Percentiles rank a stretch among this genome's conserved stretches.
Conservation (phyloP, 2,113 vertebrate species). For the Pygoscelis adeliae region DNA sequence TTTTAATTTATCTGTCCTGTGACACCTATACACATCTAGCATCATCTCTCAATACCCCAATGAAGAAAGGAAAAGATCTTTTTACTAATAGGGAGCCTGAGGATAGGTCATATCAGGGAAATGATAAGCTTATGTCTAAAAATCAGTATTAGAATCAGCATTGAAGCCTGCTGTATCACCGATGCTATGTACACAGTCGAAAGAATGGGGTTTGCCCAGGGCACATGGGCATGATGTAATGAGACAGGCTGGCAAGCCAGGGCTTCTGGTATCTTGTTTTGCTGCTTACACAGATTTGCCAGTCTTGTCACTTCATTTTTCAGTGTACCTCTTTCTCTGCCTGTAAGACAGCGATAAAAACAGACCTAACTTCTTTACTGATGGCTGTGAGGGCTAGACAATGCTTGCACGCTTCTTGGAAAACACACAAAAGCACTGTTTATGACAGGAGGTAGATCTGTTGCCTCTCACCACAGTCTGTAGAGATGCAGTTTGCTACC, state of each 20-base stretch:
- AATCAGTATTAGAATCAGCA: neutral
- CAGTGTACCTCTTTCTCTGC: neutral
- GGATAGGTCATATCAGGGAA: neutral
- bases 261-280: neutral
- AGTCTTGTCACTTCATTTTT: neutral
- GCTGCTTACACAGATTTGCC: neutral
- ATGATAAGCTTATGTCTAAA: neutral
- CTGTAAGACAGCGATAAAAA: neutral
- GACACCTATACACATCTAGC: neutral
- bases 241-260: neutral
- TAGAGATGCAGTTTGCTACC: neutral
- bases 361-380: neutral
- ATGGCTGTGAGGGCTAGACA: neutral
- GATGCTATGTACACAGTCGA: neutral
- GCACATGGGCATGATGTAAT: neutral
- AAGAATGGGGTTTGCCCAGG: neutral
- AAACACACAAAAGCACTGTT: neutral
- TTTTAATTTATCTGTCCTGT: neutral
- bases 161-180: neutral
- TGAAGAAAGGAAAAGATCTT: neutral
- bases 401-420: neutral
- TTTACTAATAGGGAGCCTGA: neutral
- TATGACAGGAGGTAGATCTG: neutral
- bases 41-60: neutral
- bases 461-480: neutral